Base-by-base conservation (phyloP, 2,797 vertebrate species). In the Ispidina lecontei region DNA sequence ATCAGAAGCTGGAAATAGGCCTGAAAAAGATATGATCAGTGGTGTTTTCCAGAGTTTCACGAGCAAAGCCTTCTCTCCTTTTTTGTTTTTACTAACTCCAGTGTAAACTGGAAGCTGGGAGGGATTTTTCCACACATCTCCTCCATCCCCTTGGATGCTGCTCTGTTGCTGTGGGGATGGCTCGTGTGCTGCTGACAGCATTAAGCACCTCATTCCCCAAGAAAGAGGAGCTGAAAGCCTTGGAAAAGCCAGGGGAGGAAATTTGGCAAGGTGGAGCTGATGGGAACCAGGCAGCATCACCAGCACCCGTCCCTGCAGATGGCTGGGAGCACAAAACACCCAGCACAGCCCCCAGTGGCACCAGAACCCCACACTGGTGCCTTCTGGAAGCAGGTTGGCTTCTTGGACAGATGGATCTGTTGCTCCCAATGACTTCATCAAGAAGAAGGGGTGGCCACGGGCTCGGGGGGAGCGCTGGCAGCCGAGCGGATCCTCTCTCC, bases 81-180 rank as follows among this genome's bases (percentile, higher is more conserved):
- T 73, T 70, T 92, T 81, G 49, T 62, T 93, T 84, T 82, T 35
- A 91, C 44, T 62, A 43, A 84, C 60, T 89, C 62, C 58, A 68
- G 46, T 12, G 26, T 54, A 58, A 62, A 51, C 3, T 86, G 86
- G 86, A 83, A 90, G 71, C 83, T 82, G 80, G 0, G 0, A 85
- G 89, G 85, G 62, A 76, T 91, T 89, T 93, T 94, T 90, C 82
- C 93, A 79, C 77, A 64, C 84, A 52, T 58, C 51, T 64, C 43
- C 90, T 94, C 60, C 91, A 91, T 68, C 58, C 85, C 65, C 43
- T 75, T 74, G 96, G 90, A 94, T 0, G n/a, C 3, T 0, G 62
- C n/a, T 74, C 65, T 68, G 44, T 9, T 82, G 19, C 85, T 58
- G 80, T 6, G 76, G 77, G 64, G 73, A 89, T 46, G 52, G 72